Evolutionary conservation across 2,888 invertebrate species (phyloP).

Genomic region (Trisateles emortualis): DNA sequence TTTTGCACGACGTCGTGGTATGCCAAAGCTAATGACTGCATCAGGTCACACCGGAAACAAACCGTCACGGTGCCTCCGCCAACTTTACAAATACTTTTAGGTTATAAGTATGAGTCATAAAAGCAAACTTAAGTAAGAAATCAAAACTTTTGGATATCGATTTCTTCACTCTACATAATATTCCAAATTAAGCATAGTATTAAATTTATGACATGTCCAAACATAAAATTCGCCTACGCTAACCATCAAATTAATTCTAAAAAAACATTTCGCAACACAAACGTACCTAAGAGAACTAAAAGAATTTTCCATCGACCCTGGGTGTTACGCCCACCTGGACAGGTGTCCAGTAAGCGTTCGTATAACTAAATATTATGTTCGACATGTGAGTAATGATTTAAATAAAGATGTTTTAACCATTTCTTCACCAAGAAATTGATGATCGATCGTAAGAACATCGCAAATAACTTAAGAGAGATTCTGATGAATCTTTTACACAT

Average conservation of each 20-base stretch:
- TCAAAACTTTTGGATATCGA: not conserved
- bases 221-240: slow-evolving; percentile 33
- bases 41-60: slow-evolving; percentile 75
- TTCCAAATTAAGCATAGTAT: slow-evolving; percentile 11
- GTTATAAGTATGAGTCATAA: not conserved
- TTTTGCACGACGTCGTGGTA: slow-evolving; percentile 79
- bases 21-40: slow-evolving; percentile 73
- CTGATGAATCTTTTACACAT: not conserved
- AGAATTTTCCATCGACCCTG: slow-evolving; percentile 67
- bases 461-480: not conserved
- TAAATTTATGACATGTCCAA: slow-evolving; percentile 4
- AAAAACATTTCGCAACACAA: slow-evolving; percentile 57
- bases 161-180: not conserved
- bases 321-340: slow-evolving; percentile 74
- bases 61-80: slow-evolving; percentile 29
- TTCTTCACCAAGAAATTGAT: not conserved
- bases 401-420: slow-evolving; percentile 41
- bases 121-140: not conserved
- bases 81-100: slow-evolving; percentile 18
- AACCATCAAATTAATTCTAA: slow-evolving; percentile 38
- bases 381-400: slow-evolving; percentile 60
- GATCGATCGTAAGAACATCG: not conserved
- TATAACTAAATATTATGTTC: slow-evolving; percentile 58
- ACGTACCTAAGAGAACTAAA: slow-evolving; percentile 44
- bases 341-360: slow-evolving; percentile 74